phyloP scores from a whole-genome alignment of 2,113 vertebrate species.

The Condylura cristata region DNA sequence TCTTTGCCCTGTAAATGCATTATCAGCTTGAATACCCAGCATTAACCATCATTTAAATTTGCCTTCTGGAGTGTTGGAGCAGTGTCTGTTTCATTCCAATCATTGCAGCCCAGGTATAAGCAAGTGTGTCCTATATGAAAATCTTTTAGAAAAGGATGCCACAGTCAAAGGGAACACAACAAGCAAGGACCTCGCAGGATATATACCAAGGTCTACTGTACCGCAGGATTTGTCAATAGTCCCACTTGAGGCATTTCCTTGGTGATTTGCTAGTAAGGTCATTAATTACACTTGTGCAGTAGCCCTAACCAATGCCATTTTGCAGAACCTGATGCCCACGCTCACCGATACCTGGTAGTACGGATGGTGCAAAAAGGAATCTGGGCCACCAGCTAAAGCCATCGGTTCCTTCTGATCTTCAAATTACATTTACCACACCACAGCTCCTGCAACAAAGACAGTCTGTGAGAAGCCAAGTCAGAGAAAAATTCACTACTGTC shows the following conservation, averaged over 20 bases:
- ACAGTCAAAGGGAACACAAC: not conserved
- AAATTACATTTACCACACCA: slow-evolving; percentile 80
- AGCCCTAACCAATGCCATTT: not conserved
- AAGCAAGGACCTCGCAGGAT: rapidly evolving
- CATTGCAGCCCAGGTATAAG: too few relatives aligned
- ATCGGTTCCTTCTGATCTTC: slow-evolving; percentile 86
- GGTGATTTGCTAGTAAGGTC: not conserved
- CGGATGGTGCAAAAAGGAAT: slow-evolving; percentile 93
- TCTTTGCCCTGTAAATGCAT: rapidly evolving
- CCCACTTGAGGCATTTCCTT: not conserved
- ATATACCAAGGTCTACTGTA: rapidly evolving
- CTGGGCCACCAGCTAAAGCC: slow-evolving; percentile 94
- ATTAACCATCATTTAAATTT: rapidly evolving
- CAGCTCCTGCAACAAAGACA: slow-evolving; percentile 83
- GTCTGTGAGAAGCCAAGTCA: slow-evolving; percentile 56
- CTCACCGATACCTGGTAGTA: slow-evolving; percentile 67
- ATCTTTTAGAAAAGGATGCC: too few relatives aligned
- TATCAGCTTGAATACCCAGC: rapidly evolving
- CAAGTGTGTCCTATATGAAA: rapidly evolving
- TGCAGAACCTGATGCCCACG: rapidly evolving
- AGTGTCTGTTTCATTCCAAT: not conserved
- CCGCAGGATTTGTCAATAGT: rapidly evolving
- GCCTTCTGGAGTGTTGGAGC: not conserved
- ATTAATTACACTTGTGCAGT: rapidly evolving
- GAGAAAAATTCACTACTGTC: rapidly evolving